Evolutionary conservation across 2,113 vertebrate genomes (phyloP).

Genomic region (Onychorhynchus coronatus): DNA sequence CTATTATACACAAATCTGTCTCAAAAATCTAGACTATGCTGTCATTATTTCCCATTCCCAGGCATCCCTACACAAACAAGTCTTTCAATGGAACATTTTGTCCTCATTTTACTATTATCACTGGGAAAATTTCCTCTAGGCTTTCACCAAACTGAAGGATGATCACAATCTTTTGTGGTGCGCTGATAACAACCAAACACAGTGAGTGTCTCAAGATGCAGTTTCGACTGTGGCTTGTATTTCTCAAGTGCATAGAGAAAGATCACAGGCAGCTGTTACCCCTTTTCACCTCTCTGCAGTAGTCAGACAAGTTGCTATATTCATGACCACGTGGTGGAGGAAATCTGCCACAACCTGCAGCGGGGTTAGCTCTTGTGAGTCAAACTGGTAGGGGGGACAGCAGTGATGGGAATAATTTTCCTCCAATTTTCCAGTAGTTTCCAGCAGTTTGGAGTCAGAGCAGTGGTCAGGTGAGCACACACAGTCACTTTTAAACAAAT

Average conservation of each 20-base stretch:
- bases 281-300: neutral
- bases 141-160: neutral
- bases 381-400: neutral
- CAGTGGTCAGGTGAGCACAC: rapidly evolving
- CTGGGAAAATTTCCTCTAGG: neutral
- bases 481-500: neutral
- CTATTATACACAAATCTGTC: neutral
- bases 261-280: neutral
- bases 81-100: neutral
- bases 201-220: neutral
- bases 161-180: neutral
- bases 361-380: neutral
- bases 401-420: neutral
- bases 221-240: neutral
- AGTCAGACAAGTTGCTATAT: neutral
- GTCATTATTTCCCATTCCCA: neutral
- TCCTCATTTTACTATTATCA: neutral
- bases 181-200: neutral
- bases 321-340: neutral
- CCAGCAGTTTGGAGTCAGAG: neutral
- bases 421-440: neutral
- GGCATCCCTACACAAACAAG: neutral
- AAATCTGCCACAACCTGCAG: neutral
- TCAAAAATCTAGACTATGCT: neutral
- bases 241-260: neutral